Percentiles rank a stretch among this genome's conserved stretches.
Conservation (phyloP, 2,888 invertebrate genomes). For the Ecdyonurus torrentis region DNA sequence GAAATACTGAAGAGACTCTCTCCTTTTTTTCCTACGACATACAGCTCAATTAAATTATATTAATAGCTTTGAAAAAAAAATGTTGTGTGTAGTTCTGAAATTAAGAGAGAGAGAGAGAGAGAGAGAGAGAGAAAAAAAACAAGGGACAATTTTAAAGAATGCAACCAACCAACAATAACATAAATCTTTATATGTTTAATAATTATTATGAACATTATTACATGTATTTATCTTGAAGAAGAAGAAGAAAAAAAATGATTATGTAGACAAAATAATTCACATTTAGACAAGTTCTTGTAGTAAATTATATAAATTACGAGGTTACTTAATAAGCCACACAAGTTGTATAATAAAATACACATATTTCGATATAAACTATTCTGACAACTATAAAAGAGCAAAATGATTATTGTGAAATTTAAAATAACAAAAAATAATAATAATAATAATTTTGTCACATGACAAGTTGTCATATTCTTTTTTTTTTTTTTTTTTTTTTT, state of each 20-base stretch:
- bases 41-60: background rate
- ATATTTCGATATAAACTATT: too few relatives aligned
- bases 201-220: background rate
- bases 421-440: too few relatives aligned
- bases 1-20: background rate
- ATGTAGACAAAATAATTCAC: background rate
- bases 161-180: background rate
- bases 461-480: too few relatives aligned
- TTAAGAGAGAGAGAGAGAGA: too few relatives aligned
- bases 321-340: background rate
- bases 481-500: too few relatives aligned
- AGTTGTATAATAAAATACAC: background rate
- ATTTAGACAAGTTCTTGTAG: background rate
- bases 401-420: background rate
- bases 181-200: background rate
- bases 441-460: too few relatives aligned
- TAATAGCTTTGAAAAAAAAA: background rate
- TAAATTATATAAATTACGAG: background rate
- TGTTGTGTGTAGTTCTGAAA: background rate
- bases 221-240: background rate
- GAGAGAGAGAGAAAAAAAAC: too few relatives aligned
- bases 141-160: background rate
- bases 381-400: background rate
- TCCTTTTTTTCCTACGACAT: background rate
- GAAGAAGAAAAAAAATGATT: background rate